Evolutionary conservation across 2,113 vertebrate species (phyloP).

Genomic region (Chauna torquata): DNA sequence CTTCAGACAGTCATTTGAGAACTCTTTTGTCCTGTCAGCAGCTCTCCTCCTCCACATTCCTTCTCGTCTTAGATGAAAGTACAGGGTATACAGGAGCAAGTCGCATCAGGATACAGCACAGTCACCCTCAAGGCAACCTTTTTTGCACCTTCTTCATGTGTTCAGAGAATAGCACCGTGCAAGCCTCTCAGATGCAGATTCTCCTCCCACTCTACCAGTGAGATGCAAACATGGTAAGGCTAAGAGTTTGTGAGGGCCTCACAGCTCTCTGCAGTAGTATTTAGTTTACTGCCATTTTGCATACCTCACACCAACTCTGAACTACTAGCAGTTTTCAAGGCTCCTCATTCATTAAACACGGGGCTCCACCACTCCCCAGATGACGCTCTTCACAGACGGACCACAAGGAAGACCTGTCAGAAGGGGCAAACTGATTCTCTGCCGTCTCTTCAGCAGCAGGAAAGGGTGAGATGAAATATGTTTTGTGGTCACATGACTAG

Average conservation of each 20-base stretch:
- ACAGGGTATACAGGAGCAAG: neutral
- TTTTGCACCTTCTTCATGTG: neutral
- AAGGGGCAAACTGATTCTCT: neutral
- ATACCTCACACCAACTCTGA: neutral
- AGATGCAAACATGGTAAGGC: neutral
- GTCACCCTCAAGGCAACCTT: neutral
- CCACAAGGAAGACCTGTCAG: neutral
- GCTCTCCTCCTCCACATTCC: neutral
- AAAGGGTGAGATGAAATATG: neutral
- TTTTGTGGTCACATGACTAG: neutral
- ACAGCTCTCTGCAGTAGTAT: neutral
- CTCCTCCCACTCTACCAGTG: neutral
- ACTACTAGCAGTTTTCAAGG: neutral
- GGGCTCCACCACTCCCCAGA: neutral
- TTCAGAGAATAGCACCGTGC: neutral
- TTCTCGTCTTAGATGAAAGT: neutral
- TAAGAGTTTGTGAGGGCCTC: neutral
- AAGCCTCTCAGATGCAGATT: neutral
- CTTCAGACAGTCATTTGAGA: neutral
- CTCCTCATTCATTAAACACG: neutral
- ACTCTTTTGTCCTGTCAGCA: neutral
- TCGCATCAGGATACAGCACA: accelerated
- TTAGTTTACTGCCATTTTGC: neutral
- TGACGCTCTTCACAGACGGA: neutral
- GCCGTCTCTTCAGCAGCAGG: neutral